Percentiles rank a stretch among this genome's conserved stretches.
phyloP scores from a whole-genome alignment of 2,888 invertebrate species.

The Caenorhabditis sp. region DNA sequence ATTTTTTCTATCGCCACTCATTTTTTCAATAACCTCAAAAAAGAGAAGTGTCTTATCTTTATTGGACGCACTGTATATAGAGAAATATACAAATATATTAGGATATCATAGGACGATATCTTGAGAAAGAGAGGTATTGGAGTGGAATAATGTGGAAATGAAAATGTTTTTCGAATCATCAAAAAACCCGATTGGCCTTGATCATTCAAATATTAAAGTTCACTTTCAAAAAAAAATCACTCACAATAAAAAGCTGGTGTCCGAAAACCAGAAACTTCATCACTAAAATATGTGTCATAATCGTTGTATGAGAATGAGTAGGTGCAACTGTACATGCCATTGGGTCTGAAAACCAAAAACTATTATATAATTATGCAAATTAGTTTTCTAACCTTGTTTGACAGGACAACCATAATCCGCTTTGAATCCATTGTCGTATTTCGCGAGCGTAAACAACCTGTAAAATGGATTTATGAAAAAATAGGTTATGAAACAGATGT shows the following conservation, averaged over 20 bases:
- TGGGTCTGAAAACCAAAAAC: conserved; percentile 46
- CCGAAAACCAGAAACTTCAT: conserved; percentile 62
- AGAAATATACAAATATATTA: no score
- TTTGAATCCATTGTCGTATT: conserved; percentile 67
- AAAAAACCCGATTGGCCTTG: no score
- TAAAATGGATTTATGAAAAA: background rate
- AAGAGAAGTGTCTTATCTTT: no score
- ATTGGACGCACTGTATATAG: no score
- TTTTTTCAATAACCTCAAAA: no score
- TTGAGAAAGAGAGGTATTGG: no score
- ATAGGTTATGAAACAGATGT: background rate
- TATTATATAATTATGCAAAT: background rate
- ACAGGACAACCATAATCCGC: conserved; percentile 68
- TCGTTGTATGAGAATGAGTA: conserved; percentile 67
- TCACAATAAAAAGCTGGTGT: conserved; percentile 68
- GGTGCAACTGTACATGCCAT: conserved; percentile 69
- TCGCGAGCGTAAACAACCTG: conserved; percentile 59
- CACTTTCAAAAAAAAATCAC: conserved; percentile 6
- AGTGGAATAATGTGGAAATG: no score
- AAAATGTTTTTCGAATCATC: no score
- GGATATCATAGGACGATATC: no score
- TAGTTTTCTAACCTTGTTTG: conserved; percentile 58
- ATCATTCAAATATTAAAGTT: no score
- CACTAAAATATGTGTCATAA: conserved; percentile 63
- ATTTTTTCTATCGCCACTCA: no score